Evolutionary conservation across 2,113 vertebrate genomes (phyloP).

Genomic region (Coptodon bakossiorum): DNA sequence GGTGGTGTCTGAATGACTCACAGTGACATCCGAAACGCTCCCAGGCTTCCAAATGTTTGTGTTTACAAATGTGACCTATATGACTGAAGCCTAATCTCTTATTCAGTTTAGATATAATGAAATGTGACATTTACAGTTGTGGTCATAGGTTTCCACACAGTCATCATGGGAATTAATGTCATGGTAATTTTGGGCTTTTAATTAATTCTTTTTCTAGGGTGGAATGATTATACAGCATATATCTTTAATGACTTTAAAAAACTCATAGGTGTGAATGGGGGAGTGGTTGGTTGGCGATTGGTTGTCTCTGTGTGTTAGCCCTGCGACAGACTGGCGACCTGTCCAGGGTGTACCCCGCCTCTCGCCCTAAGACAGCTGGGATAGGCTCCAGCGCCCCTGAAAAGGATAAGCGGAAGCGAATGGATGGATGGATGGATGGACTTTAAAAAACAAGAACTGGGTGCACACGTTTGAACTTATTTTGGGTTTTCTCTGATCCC

Average conservation of each 20-base stretch:
- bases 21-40: neutral
- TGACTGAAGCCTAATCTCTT: neutral
- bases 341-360: neutral
- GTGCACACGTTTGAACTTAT: neutral
- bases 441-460: neutral
- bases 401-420: neutral
- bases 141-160: neutral
- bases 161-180: neutral
- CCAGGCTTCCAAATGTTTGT: neutral
- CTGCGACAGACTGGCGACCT: neutral
- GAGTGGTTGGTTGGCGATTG: neutral
- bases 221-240: neutral
- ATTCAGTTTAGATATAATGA: neutral
- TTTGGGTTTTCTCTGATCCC: neutral
- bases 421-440: neutral
- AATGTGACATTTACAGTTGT: neutral
- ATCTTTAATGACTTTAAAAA: neutral
- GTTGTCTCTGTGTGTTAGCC: neutral
- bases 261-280: neutral
- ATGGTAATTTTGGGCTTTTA: neutral
- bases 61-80: neutral
- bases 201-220: neutral
- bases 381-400: neutral
- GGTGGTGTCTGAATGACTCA: neutral
- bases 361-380: neutral